Evolutionary conservation across 92 coral and sea anemone species (phyloP).

Genomic region (Virgularia gustaviana): DNA sequence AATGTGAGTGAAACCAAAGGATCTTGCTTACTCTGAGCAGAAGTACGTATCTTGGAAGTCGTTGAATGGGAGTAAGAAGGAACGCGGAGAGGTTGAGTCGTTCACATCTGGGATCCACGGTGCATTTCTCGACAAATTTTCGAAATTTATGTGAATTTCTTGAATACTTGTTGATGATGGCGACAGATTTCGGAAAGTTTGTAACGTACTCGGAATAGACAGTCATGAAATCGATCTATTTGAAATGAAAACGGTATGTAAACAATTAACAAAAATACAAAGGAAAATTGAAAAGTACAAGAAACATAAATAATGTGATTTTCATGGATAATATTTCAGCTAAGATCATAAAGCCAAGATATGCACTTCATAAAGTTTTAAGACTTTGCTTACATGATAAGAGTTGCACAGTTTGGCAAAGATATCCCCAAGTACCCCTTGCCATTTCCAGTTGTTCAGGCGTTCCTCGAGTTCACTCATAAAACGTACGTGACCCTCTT

Average conservation of each 20-base stretch:
- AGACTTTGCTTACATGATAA: constrained; percentile 73
- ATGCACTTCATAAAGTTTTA: not conserved
- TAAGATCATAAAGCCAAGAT: not conserved
- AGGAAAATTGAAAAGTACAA: not conserved
- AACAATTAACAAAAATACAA: not conserved
- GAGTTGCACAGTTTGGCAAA: constrained; percentile 93
- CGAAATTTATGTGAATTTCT: constrained; percentile 86
- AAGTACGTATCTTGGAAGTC: constrained; percentile 90
- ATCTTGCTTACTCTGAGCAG: constrained; percentile 69
- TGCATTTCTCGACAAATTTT: constrained; percentile 82
- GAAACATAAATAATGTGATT: not conserved
- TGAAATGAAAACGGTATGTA: not conserved
- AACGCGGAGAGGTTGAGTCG: constrained; percentile 85
- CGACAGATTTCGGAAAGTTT: constrained; percentile 93
- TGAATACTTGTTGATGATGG: constrained; percentile 79
- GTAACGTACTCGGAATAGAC: constrained; percentile 90
- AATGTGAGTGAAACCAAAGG: not conserved
- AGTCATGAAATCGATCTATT: constrained; percentile 83
- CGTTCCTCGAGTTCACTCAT: constrained; percentile 92
- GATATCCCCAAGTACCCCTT: constrained; percentile 90
- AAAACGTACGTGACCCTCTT: constrained; percentile 74
- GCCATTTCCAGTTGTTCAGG: constrained; percentile 78
- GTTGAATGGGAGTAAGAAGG: constrained; percentile 92
- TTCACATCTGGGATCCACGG: constrained; percentile 72
- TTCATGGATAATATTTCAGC: not conserved